phyloP scores from a whole-genome alignment of 1,140 invertebrate species.

The Diabrotica virgifera region DNA sequence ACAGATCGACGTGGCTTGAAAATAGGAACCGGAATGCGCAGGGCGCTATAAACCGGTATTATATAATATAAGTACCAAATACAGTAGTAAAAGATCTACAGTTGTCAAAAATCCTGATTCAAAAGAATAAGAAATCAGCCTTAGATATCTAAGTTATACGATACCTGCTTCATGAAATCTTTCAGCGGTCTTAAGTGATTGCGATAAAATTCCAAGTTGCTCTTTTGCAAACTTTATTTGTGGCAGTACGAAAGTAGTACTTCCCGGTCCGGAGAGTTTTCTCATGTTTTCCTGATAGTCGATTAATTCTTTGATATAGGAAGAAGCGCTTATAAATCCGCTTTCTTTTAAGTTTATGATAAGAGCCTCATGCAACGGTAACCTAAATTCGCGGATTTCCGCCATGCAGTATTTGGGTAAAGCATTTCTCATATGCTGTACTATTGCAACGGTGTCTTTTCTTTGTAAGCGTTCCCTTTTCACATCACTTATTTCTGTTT shows the following conservation, averaged over 20 bases:
- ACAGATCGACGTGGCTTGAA: no score
- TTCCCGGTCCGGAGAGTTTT: slow-evolving; percentile 50
- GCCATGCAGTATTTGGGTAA: slow-evolving; percentile 23
- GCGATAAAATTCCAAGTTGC: not conserved
- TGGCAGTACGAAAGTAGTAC: slow-evolving; percentile 39
- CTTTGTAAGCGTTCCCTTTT: slow-evolving; percentile 20
- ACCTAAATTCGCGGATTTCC: slow-evolving; percentile 39
- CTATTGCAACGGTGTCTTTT: slow-evolving; percentile 16
- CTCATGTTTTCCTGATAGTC: slow-evolving; percentile 53
- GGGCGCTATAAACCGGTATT: no score
- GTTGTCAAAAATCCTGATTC: no score
- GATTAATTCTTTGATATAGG: slow-evolving; percentile 53
- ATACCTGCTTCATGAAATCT: no score
- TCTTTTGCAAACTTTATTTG: slow-evolving; percentile 46
- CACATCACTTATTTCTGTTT: not conserved
- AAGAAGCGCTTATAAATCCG: slow-evolving; percentile 49
- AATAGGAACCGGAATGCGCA: no score
- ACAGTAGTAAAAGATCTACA: no score
- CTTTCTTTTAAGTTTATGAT: slow-evolving; percentile 54
- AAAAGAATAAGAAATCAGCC: no score
- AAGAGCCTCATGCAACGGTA: slow-evolving; percentile 53
- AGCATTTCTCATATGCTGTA: slow-evolving; percentile 23
- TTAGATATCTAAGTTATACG: no score
- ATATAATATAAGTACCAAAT: no score
- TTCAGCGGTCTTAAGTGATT: not conserved